Percentiles rank a stretch among this genome's conserved stretches.
These are phyloP conservation scores for Pantherophis alleghaniensis DNA, from an alignment of 2,797 vertebrate species.

Conservation along the genomic window DNA sequence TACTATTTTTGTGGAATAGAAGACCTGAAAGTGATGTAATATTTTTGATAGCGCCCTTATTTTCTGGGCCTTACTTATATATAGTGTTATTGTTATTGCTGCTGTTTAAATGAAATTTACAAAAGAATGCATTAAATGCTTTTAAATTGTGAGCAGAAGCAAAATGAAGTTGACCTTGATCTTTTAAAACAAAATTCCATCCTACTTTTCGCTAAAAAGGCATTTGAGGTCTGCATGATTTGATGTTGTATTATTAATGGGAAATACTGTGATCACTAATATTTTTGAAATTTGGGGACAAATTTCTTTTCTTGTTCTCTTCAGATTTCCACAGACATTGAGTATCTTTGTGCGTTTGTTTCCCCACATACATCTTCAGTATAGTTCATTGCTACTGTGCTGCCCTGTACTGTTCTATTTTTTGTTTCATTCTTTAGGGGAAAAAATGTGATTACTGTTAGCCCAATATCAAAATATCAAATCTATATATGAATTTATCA, in stretches of 20 bases:
- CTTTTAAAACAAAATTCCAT: fast-evolving
- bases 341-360: conserved; percentile 45
- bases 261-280: conserved; percentile 42
- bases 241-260: not conserved
- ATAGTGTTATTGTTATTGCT: not conserved
- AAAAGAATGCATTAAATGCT: not conserved
- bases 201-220: not conserved
- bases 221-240: not conserved
- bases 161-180: not conserved
- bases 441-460: not conserved
- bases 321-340: conserved; percentile 41
- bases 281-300: conserved; percentile 60
- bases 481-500: conserved; percentile 21
- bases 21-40: not conserved
- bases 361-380: conserved; percentile 33
- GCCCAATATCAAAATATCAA: conserved; percentile 6
- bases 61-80: not conserved
- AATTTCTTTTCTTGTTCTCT: conserved; percentile 38
- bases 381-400: conserved; percentile 5
- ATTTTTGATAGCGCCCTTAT: not conserved
- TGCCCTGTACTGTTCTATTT: not conserved
- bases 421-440: not conserved
- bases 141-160: not conserved
- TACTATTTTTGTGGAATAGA: fast-evolving
- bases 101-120: not conserved